These are phyloP conservation scores for Microctenopoma stevenorrisi DNA, from an alignment of 2,797 vertebrate species.

Conservation along the genomic window DNA sequence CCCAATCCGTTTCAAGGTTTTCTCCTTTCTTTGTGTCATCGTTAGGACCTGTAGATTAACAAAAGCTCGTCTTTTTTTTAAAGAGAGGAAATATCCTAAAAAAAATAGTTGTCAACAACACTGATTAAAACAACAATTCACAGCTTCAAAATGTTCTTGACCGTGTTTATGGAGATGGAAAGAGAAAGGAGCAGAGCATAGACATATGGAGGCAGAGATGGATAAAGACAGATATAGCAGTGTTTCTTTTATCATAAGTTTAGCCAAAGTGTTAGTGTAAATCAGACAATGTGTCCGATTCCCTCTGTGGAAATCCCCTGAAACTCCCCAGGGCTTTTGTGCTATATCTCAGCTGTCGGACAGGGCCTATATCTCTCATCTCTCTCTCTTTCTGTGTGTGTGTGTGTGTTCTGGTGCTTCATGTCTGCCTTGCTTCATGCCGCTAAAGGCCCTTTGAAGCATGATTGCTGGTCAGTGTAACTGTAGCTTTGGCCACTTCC, in stretches of 20 bases:
- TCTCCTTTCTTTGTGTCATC: not conserved
- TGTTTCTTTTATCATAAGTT: constrained; percentile 80
- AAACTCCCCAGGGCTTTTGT: constrained; percentile 77
- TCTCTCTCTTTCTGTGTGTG: constrained; percentile 33
- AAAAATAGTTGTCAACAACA: not conserved
- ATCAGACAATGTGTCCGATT: constrained; percentile 78
- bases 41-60: not conserved
- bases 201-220: constrained; percentile 58
- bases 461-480: constrained; percentile 71
- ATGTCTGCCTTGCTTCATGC: constrained; percentile 45
- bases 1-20: not conserved
- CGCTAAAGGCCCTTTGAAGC: constrained; percentile 65
- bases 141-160: constrained; percentile 1
- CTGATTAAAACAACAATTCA: constrained; percentile 22
- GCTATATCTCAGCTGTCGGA: constrained; percentile 79
- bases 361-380: constrained; percentile 69
- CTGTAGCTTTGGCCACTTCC: constrained; percentile 59
- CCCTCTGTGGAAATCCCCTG: constrained; percentile 81
- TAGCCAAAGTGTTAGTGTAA: constrained; percentile 82
- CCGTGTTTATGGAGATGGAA: constrained; percentile 27
- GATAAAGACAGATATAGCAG: constrained; percentile 64
- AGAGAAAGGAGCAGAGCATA: constrained; percentile 36
- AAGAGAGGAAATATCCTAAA: not conserved
- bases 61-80: not conserved
- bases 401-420: constrained; percentile 48